Percentiles rank a stretch among this genome's conserved stretches.
These are phyloP conservation scores for Pangasius djambal DNA, from an alignment of 2,797 vertebrate genomes.

Conservation along the genomic window DNA sequence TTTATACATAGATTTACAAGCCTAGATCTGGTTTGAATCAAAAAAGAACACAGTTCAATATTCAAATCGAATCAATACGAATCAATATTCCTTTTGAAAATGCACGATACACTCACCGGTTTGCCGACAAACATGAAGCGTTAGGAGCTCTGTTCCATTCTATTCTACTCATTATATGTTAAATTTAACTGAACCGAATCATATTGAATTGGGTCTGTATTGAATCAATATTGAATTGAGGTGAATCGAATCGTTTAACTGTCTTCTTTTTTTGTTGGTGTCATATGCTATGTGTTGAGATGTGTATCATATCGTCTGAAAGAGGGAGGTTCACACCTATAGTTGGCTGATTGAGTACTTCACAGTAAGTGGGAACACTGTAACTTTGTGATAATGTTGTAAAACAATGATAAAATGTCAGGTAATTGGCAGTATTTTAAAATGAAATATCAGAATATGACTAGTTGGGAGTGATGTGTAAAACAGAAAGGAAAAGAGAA, in stretches of 20 bases:
- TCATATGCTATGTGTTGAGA: background rate
- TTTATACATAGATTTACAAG: background rate
- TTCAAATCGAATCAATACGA: background rate
- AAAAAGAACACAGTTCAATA: background rate
- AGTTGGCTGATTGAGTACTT: too few relatives aligned
- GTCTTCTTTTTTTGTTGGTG: too few relatives aligned
- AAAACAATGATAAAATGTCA: background rate
- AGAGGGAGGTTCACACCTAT: background rate
- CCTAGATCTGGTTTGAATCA: background rate
- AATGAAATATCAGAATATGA: slow-evolving; percentile 2
- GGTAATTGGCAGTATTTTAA: background rate
- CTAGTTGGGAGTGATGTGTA: background rate
- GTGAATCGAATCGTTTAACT: background rate
- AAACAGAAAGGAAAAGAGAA: background rate
- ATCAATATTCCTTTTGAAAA: background rate
- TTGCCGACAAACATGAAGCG: background rate
- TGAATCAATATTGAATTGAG: background rate
- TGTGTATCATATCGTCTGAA: background rate
- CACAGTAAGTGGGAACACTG: too few relatives aligned
- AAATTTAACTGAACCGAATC: background rate
- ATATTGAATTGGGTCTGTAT: too few relatives aligned
- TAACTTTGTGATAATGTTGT: background rate
- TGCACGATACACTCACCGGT: background rate
- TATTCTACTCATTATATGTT: background rate
- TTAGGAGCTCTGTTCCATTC: background rate